Evolutionary conservation across 2,113 vertebrate genomes (phyloP).

Genomic region (Brienomyrus longianalis): DNA sequence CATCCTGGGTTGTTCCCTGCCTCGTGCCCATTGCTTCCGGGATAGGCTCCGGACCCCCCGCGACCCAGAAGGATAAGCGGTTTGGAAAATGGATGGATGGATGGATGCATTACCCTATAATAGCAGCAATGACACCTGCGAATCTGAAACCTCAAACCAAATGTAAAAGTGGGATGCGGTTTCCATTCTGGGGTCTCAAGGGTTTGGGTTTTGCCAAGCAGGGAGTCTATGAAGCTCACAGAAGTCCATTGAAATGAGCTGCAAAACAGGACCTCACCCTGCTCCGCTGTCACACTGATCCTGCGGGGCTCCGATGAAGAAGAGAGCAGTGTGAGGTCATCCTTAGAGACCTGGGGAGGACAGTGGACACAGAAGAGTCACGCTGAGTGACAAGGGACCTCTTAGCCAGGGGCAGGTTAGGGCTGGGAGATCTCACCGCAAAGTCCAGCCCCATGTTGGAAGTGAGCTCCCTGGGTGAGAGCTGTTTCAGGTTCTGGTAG

Average conservation of each 20-base stretch:
- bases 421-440: constrained; percentile 42
- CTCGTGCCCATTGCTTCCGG: too few relatives aligned
- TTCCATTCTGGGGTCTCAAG: neutral
- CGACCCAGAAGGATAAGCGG: too few relatives aligned
- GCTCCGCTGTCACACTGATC: constrained; percentile 73
- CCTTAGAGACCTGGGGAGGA: constrained; percentile 71
- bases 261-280: constrained; percentile 51
- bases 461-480: constrained; percentile 52
- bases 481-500: constrained; percentile 79
- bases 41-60: too few relatives aligned
- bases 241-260: neutral
- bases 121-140: neutral
- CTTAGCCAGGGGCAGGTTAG: neutral
- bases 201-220: neutral
- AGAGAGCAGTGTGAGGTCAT: constrained; percentile 68
- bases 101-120: neutral
- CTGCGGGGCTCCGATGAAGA: constrained; percentile 65
- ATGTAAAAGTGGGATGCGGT: neutral
- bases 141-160: neutral
- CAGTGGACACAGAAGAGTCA: neutral
- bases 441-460: constrained; percentile 43
- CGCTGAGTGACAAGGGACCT: too few relatives aligned
- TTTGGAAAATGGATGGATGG: too few relatives aligned
- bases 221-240: neutral
- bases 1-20: too few relatives aligned